Base-by-base conservation (phyloP, 1,140 invertebrate species). In the Anthonomus grandis region DNA sequence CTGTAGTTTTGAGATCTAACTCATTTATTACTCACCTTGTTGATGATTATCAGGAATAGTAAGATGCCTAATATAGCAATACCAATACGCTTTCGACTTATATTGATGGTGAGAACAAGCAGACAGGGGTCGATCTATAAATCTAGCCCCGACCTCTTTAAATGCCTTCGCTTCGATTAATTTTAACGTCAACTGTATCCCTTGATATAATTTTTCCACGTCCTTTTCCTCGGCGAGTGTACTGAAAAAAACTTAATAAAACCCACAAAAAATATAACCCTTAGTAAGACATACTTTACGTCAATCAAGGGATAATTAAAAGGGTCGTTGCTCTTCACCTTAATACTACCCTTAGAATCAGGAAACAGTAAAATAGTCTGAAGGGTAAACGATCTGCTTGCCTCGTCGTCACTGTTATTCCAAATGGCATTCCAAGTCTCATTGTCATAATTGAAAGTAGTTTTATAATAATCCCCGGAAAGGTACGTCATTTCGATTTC, bases 271-370 rank as follows among this genome's bases (percentile, higher is more conserved):
- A n/a, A n/a, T n/a, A n/a, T n/a, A n/a, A n/a, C n/a, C n/a, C n/a
- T n/a, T n/a, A n/a, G n/a, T n/a, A n/a, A n/a, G n/a, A n/a, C n/a
- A n/a, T 44, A 53, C 51, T 22, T 89, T 1, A 90, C 83, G 64
- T 91, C 81, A 17, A 96, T 85, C 15, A 83, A 70, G 0, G 94
- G 94, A 66, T 88, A 84, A 18, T 83, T 79, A 42, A 81, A 81
- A 0, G 90, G 89, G 74, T 92, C 82, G 31, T 73, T 83, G 50
- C 77, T 82, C 52, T 78, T 76, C 2, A 93, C 73, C 12, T 79
- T 78, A 21, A 94, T 78, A 51, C 76, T 79, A 1, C 91, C 91
- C 46, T 76, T 79, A 23, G 86, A 89, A 71, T 87, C 85, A 1
- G 90, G 90, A 37, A 85, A 74, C 73, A 91, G 36, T 8, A 59